These are phyloP conservation scores for Aegithalos caudatus DNA, from an alignment of 2,113 vertebrate genomes.

Conservation along the genomic window DNA sequence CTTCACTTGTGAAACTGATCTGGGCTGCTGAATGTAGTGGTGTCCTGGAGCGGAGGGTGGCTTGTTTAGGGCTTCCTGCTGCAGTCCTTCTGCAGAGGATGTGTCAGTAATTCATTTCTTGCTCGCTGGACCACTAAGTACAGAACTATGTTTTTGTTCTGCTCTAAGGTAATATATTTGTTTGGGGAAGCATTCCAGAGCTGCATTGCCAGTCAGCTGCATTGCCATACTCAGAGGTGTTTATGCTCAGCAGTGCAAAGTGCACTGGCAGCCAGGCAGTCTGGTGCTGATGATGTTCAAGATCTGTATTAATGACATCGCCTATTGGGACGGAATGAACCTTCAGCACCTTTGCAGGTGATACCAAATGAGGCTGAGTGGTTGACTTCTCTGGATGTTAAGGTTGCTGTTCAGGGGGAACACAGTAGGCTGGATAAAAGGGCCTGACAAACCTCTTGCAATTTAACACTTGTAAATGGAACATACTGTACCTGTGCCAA, in stretches of 20 bases:
- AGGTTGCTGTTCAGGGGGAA: not conserved
- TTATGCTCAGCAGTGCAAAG: not conserved
- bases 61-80: not conserved
- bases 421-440: not conserved
- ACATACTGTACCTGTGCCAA: not conserved
- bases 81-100: not conserved
- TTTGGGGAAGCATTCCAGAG: not conserved
- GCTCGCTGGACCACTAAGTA: not conserved
- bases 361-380: not conserved
- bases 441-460: not conserved
- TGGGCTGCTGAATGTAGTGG: not conserved
- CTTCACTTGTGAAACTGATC: not conserved
- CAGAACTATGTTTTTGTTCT: not conserved
- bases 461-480: not conserved
- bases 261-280: not conserved
- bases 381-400: not conserved
- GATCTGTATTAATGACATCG: not conserved
- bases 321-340: rapidly evolving
- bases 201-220: not conserved
- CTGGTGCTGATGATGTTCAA: not conserved
- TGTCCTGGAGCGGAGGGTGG: too few species aligned
- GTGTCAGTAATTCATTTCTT: not conserved
- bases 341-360: not conserved
- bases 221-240: not conserved
- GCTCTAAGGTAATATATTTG: not conserved